Percentiles rank a stretch among this genome's conserved stretches.
phyloP scores from a whole-genome alignment of 2,888 invertebrate genomes.

The Agrochola lota region DNA sequence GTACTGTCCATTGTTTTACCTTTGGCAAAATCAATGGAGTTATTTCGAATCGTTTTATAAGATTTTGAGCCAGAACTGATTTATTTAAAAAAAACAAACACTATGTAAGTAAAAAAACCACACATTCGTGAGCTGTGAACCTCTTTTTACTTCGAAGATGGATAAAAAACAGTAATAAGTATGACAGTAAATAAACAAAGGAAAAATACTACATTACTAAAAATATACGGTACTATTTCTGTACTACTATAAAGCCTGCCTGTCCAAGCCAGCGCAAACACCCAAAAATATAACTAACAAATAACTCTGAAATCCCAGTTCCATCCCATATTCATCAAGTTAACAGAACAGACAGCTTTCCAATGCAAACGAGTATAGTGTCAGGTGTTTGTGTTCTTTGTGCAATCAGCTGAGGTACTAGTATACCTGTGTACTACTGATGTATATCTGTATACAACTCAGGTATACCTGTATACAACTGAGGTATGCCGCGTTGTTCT shows the following conservation, averaged over 20 bases:
- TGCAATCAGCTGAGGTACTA: conserved; percentile 61
- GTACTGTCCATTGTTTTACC: background rate
- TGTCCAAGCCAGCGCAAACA: conserved; percentile 16
- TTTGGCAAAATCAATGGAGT: background rate
- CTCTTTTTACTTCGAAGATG: background rate
- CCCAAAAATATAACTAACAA: conserved; percentile 29
- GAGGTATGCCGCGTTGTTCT: background rate
- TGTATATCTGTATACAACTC: background rate
- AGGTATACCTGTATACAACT: background rate
- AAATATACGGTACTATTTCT: background rate
- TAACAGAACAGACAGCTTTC: conserved; percentile 49
- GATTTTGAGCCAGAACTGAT: background rate
- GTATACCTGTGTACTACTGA: background rate
- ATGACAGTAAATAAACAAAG: background rate
- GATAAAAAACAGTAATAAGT: background rate
- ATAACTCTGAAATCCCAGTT: conserved; percentile 16
- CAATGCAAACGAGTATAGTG: conserved; percentile 54
- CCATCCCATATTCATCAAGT: conserved; percentile 30
- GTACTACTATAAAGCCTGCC: background rate
- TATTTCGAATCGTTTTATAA: background rate
- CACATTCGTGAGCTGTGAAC: background rate
- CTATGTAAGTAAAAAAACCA: background rate
- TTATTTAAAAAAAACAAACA: background rate
- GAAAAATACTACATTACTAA: background rate
- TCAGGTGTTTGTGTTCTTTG: conserved; percentile 64